Evolutionary conservation across 53 echinoderm and acorn worm genomes (phyloP).

Genomic region (Holothuria scabra): DNA sequence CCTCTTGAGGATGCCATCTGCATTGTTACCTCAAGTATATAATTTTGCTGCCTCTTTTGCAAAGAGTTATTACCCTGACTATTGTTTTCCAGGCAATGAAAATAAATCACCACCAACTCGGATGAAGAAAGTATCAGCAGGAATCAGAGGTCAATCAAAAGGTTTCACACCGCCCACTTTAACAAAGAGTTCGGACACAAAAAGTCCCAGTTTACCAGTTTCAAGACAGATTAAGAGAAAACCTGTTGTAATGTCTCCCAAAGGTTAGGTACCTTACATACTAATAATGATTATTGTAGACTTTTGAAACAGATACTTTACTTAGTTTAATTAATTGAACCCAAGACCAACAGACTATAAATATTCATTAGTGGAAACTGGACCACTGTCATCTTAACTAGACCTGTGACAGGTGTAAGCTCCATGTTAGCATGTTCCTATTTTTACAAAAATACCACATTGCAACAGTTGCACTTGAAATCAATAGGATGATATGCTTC

Average conservation of each 20-base stretch:
- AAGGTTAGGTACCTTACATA: conserved; percentile 55
- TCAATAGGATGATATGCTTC: too few species aligned
- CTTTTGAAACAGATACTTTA: background rate
- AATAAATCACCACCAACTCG: background rate
- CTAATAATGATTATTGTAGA: too few species aligned
- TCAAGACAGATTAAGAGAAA: conserved; percentile 63
- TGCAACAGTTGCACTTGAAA: too few species aligned
- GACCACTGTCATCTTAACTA: too few species aligned
- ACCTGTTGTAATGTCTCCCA: conserved; percentile 56
- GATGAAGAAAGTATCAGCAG: background rate
- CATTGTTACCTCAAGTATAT: too few species aligned
- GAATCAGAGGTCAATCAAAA: conserved; percentile 42
- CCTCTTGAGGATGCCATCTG: too few species aligned
- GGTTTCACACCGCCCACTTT: conserved; percentile 65
- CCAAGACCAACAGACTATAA: too few species aligned
- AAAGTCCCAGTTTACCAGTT: conserved; percentile 14
- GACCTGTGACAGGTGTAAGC: too few species aligned
- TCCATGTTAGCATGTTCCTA: too few species aligned
- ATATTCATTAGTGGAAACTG: too few species aligned
- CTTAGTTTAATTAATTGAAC: too few species aligned
- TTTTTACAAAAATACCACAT: too few species aligned
- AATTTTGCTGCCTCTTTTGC: background rate
- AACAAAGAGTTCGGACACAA: conserved; percentile 35
- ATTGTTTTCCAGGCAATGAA: conserved; percentile 7
- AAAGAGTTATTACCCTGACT: background rate